Base-by-base conservation (phyloP, 2,113 vertebrate genomes). In the Cromileptes altivelis region DNA sequence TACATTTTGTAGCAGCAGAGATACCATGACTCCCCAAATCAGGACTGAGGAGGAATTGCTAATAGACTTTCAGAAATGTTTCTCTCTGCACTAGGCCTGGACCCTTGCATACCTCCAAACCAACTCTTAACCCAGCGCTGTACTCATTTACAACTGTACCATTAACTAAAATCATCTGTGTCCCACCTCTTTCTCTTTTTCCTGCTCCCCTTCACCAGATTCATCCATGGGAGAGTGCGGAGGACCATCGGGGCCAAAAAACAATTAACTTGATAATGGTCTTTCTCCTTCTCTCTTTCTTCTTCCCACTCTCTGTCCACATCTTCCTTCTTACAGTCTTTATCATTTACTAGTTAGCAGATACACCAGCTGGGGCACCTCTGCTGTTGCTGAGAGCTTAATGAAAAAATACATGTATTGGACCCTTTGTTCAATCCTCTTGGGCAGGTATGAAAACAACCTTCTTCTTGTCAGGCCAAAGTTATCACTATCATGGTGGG, bases 221-320 rank as follows among this genome's bases (percentile, higher is more conserved):
- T 49, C 37, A 63, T 76, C 53, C 57, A 68, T 21, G 23, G 61
- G 69, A 81, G 64, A 82, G 64, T 70, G 30, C 60, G 52, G 62
- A 70, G 69, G 83, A 81, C 75, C 83, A 88, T 74, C 10, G 6
- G 85, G 92, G 90, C 90, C 88, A 87, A 90, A 81, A 92, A 89
- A 93, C 94, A 93, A 94, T 94, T 94, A 93, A 91, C 87, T 92
- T 91, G 89, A 92, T 94, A 94, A 95, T 92, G 87, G 87, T 70
- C 87, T 91, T 56, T 76, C 77, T 80, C 82, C 61, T 75, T 80
- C 86, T 83, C 65, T 70, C 19, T 67, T 71, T 40, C 33, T 62
- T 55, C 58, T 64, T 37, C 52, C 40, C 57, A 21, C 27, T 82
- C 30, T 27, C 49, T 63, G 15, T 58, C 63, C 56, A 77, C 47